Evolutionary conservation across 2,113 vertebrate genomes (phyloP).

Genomic region (Petrocephalus microphthalmus): DNA sequence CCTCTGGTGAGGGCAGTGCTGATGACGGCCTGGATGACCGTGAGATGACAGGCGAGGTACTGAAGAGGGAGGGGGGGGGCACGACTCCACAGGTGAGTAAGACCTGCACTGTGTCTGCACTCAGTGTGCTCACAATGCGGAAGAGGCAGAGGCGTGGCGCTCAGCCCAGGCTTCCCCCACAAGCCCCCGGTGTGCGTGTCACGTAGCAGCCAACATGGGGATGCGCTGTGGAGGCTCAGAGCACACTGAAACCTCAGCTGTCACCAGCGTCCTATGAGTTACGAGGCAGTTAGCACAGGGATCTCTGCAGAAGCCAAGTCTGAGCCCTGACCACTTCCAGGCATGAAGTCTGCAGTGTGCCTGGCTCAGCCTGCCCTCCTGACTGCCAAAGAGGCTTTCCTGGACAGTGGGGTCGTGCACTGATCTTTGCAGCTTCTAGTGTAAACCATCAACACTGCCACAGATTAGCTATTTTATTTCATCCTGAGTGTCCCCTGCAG

Average conservation of each 20-base stretch:
- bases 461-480: neutral
- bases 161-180: neutral
- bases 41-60: constrained; percentile 48
- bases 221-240: neutral
- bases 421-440: neutral
- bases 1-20: constrained; percentile 77
- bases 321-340: neutral
- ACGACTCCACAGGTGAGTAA: constrained; percentile 5
- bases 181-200: neutral
- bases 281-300: neutral
- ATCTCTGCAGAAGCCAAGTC: neutral
- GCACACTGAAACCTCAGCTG: neutral
- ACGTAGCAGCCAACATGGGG: neutral
- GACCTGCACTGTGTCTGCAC: neutral
- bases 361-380: neutral
- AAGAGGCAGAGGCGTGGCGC: neutral
- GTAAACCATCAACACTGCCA: neutral
- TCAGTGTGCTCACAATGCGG: neutral
- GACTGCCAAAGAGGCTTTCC: neutral
- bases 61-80: constrained; percentile 31
- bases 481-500: too few relatives aligned
- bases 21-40: constrained; percentile 59
- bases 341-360: too few relatives aligned
- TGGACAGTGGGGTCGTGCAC: neutral
- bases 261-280: neutral